Base-by-base conservation (phyloP, 2,113 vertebrate species). In the Thinocorus orbignyianus region DNA sequence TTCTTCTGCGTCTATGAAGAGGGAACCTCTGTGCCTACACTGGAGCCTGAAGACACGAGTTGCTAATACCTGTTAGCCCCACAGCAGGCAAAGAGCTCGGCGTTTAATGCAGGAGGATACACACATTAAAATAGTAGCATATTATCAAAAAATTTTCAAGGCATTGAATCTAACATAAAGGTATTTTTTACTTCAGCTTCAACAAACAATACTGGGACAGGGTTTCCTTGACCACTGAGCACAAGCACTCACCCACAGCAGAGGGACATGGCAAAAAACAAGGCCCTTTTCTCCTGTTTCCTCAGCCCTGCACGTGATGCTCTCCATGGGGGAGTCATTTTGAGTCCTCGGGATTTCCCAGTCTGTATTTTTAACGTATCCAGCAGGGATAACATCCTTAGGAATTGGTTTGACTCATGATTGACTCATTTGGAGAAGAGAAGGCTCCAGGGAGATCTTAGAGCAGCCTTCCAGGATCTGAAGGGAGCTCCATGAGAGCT, bases 381-480 rank as follows among this genome's bases (percentile, higher is more conserved):
- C 19, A 80, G 70, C 77, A 85, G 66, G 16, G 54, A 61, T 68
- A 94, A 83, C 66, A 73, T 46, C 92, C 92, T 80, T 64, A 88
- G 74, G 48, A 92, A 97, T 95, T 95, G 42, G 48, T 95, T 91
- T 95, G 93, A 93, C 82, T 95, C 90, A 49, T 42, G 81, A 41
- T 41, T 41, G 41, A 41, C 41, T 41, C 13, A 13, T 13, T 13
- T 41, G 41, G 41, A 41, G 41, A 41, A 41, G 41, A 41, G 41
- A 41, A 41, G 41, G 41, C 41, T 41, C 41, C 41, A 41, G 41
- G 41, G 41, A 41, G 41, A 41, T 13, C 41, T 41, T 41, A 13
- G 41, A 41, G 41, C 41, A 41, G 41, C 41, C 41, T 41, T 41
- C 41, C 41, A 41, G 41, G 41, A 41, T 41, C 41, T 13, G 41